Evolutionary conservation across 2,888 invertebrate species (phyloP), one percentile per base, ranked within the genome.

Genomic region (Pseudococcus jackbeardsleyi): DNA sequence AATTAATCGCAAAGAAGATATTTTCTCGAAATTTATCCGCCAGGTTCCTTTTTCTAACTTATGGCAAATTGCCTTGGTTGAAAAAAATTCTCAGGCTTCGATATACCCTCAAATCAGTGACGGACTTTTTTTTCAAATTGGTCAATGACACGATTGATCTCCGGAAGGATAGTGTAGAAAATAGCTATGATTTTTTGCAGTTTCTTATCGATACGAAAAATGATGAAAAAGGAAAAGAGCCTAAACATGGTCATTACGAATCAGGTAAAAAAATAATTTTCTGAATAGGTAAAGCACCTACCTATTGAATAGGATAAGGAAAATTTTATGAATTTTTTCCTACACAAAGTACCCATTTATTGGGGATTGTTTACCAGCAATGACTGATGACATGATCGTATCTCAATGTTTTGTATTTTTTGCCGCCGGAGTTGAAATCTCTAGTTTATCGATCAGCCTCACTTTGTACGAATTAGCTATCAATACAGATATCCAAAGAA

Each of bases 351-450:
- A 46, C 46, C 9, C 5, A 46, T 7, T 7, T 7, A 46, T 46
- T 46, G 9, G 46, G 7, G 50, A n/a, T n/a, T n/a, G 50, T 72
- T 77, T 68, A 2, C 19, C 88, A 68, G 91, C 90, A 0, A 92
- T 93, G 88, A 91, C 92, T 1, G 92, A 93, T 90, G 92, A 91
- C 17, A 92, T 93, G 88, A 91, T 93, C 46, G 92, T 92, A 0
- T 93, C 94, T 0, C 89, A 89, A 17, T 92, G 93, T 5, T 91
- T 93, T 50, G 90, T 93, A 0, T 94, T 94, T 90, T 93, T 93
- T 88, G 88, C 91, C 0, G 93, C 93, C 54, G 93, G 93, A 2
- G 93, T 92, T 89, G 93, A 93, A 90, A 93, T 93, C 0, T 93
- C 93, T 0, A 91, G 92, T 0, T 91, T 92, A n/a, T 92, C 92